A percentile compares a stretch with the other conserved stretches of the same genome.
These are phyloP conservation scores for Campaea margaritaria DNA, from an alignment of 2,888 invertebrate genomes.

Conservation along the genomic window DNA sequence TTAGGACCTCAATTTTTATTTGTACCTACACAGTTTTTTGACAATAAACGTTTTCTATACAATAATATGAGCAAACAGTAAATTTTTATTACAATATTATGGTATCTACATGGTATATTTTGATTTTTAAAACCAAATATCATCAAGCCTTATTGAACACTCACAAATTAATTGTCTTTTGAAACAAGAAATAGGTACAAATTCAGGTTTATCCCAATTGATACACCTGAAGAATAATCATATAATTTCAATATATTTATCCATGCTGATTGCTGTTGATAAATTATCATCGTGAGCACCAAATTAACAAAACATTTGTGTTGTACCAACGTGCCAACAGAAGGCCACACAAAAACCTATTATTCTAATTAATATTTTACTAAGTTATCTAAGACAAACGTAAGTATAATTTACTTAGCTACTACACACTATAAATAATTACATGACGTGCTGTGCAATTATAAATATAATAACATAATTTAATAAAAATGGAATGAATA, in stretches of 20 bases:
- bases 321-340: not conserved
- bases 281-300: slow-evolving; percentile 17
- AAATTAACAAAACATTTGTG: slow-evolving; percentile 12
- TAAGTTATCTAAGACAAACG: slow-evolving; percentile 5
- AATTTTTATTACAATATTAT: slow-evolving; percentile 1
- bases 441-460: slow-evolving; percentile 40
- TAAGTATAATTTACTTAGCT: slow-evolving; percentile 3
- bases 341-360: not conserved
- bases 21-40: no score
- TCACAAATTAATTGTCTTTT: slow-evolving; percentile 1
- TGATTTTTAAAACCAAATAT: not conserved
- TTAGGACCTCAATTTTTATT: no score
- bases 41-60: no score
- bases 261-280: not conserved
- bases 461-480: slow-evolving; percentile 40
- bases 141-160: slow-evolving; percentile 29
- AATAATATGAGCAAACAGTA: slow-evolving; percentile 29
- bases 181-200: slow-evolving; percentile 6
- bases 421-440: slow-evolving; percentile 44
- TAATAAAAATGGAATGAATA: slow-evolving; percentile 71
- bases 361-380: slow-evolving; percentile 9
- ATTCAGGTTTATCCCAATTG: slow-evolving; percentile 5
- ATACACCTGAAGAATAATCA: no score
- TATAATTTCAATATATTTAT: not conserved
- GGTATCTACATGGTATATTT: not conserved